phyloP scores from a whole-genome alignment of 1,140 invertebrate genomes.

The Brachionus manjavacas region DNA sequence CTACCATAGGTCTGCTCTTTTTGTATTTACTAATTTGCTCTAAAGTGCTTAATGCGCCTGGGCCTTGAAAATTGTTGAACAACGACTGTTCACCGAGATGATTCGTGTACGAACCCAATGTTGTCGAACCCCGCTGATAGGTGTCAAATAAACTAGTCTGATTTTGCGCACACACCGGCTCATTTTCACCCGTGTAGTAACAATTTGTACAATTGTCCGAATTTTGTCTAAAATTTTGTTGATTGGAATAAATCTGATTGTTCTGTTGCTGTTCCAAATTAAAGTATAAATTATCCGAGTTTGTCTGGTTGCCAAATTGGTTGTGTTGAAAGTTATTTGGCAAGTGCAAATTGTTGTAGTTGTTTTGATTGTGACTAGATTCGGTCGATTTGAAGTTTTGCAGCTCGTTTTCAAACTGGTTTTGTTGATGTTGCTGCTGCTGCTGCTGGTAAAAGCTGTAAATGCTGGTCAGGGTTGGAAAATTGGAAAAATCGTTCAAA shows the following conservation, averaged over 20 bases:
- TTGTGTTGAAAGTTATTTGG: neutral
- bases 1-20: neutral
- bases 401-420: neutral
- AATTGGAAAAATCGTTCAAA: neutral
- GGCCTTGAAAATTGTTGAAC: neutral
- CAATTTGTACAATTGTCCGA: neutral
- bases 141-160: neutral
- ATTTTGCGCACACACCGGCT: neutral
- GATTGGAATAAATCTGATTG: neutral
- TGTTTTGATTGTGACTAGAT: neutral
- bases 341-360: neutral
- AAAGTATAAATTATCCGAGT: neutral
- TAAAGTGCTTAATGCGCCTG: neutral
- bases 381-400: neutral
- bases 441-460: conserved; percentile 22
- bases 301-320: neutral
- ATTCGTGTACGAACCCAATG: neutral
- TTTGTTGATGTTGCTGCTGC: neutral
- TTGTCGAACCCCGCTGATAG: neutral
- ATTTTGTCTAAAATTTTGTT: neutral
- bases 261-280: neutral
- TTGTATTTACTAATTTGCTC: neutral
- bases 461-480: conserved; percentile 26
- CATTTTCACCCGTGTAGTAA: neutral
- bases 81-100: neutral